Percentiles rank a stretch among this genome's conserved stretches.
Evolutionary conservation across 2,797 vertebrate species (phyloP).

Genomic region (Myiotriccus ornatus): DNA sequence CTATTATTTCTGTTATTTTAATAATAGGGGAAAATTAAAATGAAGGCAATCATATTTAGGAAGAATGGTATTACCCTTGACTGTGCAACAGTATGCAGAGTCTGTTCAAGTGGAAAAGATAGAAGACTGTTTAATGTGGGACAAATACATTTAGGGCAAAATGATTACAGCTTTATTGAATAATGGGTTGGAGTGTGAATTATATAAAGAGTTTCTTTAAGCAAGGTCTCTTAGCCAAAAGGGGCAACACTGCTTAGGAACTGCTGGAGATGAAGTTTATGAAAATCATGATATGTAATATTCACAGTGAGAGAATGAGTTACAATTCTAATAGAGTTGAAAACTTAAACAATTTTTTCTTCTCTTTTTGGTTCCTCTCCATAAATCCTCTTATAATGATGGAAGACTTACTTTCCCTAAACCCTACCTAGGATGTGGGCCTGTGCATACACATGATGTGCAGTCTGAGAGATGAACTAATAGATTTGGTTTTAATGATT

Average conservation of each 20-base stretch:
- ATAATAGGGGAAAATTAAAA: not conserved
- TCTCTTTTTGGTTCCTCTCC: not conserved
- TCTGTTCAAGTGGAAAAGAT: not conserved
- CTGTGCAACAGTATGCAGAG: not conserved
- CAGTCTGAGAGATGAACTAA: not conserved
- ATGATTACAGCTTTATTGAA: conserved; percentile 31
- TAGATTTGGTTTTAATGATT: not conserved
- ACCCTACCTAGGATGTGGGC: not conserved
- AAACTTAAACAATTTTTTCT: not conserved
- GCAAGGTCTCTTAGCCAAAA: not conserved
- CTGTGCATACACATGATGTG: not conserved
- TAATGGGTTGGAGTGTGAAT: conserved; percentile 5
- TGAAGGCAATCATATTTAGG: not conserved
- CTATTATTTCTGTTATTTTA: conserved; percentile 5
- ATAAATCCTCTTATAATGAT: not conserved
- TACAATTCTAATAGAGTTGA: not conserved
- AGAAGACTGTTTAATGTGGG: not conserved
- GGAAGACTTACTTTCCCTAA: not conserved
- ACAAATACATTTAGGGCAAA: conserved; percentile 23
- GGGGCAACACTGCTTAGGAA: not conserved
- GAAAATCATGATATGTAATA: not conserved
- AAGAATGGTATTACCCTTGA: not conserved
- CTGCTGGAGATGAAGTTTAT: not conserved
- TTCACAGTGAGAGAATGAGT: not conserved
- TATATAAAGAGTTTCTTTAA: conserved; percentile 12